phyloP scores from a whole-genome alignment of 2,797 vertebrate species.

The Anabas testudineus region DNA sequence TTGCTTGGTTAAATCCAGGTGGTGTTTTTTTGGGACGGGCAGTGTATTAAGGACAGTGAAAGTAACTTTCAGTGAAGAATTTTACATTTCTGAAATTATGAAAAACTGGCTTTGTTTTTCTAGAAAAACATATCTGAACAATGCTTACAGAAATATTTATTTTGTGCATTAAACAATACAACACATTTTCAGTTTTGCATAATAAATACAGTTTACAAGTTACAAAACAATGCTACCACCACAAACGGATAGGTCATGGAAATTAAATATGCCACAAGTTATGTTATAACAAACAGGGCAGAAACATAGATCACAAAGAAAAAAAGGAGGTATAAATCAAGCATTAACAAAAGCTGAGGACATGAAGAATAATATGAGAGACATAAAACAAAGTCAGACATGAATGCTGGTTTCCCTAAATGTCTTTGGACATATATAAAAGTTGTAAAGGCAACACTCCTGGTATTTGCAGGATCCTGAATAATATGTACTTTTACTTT shows the following conservation, averaged over 20 bases:
- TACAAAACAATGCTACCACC: neutral
- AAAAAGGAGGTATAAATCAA: conserved; percentile 1
- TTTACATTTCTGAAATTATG: neutral
- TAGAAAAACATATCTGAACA: neutral
- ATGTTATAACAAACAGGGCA: conserved; percentile 2
- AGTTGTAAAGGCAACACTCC: conserved; percentile 27
- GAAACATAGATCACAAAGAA: neutral
- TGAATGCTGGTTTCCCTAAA: conserved; percentile 11
- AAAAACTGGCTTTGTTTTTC: neutral
- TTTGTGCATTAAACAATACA: conserved; percentile 25
- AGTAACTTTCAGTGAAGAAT: neutral
- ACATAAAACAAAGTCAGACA: conserved; percentile 20
- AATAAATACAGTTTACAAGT: conserved; percentile 28
- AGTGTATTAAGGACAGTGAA: conserved; percentile 4
- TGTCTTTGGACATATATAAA: conserved; percentile 5
- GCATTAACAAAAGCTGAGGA: neutral
- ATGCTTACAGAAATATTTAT: conserved; percentile 13
- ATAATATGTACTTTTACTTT: conserved; percentile 36
- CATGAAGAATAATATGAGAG: conserved; percentile 20
- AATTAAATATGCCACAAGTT: neutral
- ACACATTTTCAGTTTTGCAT: conserved; percentile 11
- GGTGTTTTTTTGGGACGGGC: too few relatives aligned
- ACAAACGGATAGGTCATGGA: neutral
- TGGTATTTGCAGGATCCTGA: conserved; percentile 9
- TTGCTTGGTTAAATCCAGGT: too few relatives aligned